Percentiles rank a stretch among this genome's conserved stretches.
Evolutionary conservation across 2,888 invertebrate genomes (phyloP).

Genomic region (Antheraea assamensis): DNA sequence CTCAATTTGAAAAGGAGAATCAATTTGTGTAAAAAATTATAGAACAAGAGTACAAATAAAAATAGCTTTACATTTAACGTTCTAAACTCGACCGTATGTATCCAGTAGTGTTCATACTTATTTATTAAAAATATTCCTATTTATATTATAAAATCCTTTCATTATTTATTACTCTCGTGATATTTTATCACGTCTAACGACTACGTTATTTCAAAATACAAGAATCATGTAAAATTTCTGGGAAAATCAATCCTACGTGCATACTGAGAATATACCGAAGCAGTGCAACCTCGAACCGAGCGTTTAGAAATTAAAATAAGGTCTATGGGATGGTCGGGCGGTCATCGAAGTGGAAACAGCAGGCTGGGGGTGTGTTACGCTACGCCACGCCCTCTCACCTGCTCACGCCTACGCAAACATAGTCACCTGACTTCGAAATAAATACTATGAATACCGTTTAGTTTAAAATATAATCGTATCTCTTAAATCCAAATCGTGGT

Average conservation of each 20-base stretch:
- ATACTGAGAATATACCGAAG: not conserved
- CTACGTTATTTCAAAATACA: not conserved
- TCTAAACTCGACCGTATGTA: not conserved
- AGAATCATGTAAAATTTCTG: not conserved
- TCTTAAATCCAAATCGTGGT: too few relatives aligned
- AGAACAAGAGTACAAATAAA: too few relatives aligned
- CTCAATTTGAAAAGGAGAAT: too few relatives aligned
- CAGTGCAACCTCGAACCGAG: not conserved
- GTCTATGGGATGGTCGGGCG: conserved; percentile 4
- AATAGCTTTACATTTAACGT: too few relatives aligned
- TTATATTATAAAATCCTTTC: not conserved
- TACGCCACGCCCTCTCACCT: conserved; percentile 57
- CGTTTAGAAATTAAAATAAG: conserved; percentile 10
- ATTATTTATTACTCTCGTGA: not conserved
- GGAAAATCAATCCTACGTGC: not conserved
- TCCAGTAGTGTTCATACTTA: not conserved
- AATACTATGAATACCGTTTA: conserved; percentile 12
- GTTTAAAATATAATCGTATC: not conserved
- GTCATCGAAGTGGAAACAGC: conserved; percentile 33
- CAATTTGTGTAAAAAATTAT: too few relatives aligned
- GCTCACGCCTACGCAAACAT: conserved; percentile 47
- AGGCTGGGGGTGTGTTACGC: conserved; percentile 42
- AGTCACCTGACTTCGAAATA: conserved; percentile 17
- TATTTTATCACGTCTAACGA: not conserved
- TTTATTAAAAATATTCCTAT: not conserved